phyloP scores from a whole-genome alignment of 1,140 invertebrate species.

The Drosophila pseudoananassae region DNA sequence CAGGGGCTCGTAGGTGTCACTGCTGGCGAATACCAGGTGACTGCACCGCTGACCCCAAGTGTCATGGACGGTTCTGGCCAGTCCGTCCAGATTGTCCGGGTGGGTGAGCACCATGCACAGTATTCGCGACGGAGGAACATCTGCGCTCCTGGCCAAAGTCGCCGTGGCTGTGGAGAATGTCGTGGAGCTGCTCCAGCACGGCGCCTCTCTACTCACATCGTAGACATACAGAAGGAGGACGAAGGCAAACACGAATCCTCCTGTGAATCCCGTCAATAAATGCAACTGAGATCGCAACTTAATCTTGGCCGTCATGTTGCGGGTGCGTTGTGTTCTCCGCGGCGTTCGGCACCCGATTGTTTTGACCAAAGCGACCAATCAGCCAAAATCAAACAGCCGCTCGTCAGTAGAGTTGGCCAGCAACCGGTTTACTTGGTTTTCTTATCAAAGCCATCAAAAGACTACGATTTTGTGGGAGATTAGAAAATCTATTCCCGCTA shows the following conservation, averaged over 20 bases:
- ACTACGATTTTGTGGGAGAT: conserved; percentile 14
- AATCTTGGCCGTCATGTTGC: conserved; percentile 49
- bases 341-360: conserved; percentile 48
- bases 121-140: conserved; percentile 87
- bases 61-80: conserved; percentile 94
- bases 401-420: conserved; percentile 22
- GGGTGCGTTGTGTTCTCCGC: conserved; percentile 54
- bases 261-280: conserved; percentile 52
- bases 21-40: conserved; percentile 94
- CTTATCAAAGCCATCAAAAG: conserved; percentile 40
- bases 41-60: conserved; percentile 98
- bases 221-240: conserved; percentile 50
- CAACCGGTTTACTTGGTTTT: conserved; percentile 52
- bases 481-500: conserved; percentile 7
- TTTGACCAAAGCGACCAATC: conserved; percentile 29
- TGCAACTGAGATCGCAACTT: conserved; percentile 50
- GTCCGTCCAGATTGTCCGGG: conserved; percentile 93
- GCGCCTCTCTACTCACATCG: conserved; percentile 34
- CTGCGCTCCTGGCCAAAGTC: neutral
- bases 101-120: conserved; percentile 98
- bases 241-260: conserved; percentile 58
- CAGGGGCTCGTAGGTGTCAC: conserved; percentile 86
- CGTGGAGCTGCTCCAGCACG: conserved; percentile 35
- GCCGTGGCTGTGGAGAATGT: conserved; percentile 5
- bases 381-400: conserved; percentile 15